phyloP scores from a whole-genome alignment of 2,888 invertebrate genomes.

The Drosophila nr. medialis region DNA sequence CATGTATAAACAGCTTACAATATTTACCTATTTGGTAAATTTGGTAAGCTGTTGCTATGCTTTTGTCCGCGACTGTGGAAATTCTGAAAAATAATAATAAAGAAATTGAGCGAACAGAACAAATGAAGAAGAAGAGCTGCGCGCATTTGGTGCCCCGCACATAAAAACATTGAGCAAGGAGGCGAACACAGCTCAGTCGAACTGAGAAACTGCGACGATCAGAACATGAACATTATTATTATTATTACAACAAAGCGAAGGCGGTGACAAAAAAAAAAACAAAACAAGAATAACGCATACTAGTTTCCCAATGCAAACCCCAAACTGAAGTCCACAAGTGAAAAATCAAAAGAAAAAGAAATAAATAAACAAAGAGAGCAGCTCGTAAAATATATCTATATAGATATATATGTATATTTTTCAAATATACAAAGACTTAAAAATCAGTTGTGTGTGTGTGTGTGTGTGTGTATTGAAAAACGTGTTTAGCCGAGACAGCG shows the following conservation, averaged over 20 bases:
- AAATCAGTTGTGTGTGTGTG: slow-evolving; percentile 7
- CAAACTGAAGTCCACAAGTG: slow-evolving; percentile 52
- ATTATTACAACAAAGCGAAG: slow-evolving; percentile 22
- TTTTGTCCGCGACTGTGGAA: slow-evolving; percentile 38
- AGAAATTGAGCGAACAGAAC: slow-evolving; percentile 66
- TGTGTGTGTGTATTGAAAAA: slow-evolving; percentile 29
- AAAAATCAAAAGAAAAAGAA: slow-evolving; percentile 21
- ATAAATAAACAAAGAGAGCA: slow-evolving; percentile 24
- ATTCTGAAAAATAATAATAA: slow-evolving; percentile 66
- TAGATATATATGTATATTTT: slow-evolving; percentile 15
- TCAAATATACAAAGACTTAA: slow-evolving; percentile 36
- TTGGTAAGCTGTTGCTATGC: slow-evolving; percentile 17
- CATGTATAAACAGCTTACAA: neutral
- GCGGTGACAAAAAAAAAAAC: slow-evolving; percentile 19
- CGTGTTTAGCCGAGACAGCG: slow-evolving; percentile 37
- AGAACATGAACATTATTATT: slow-evolving; percentile 54
- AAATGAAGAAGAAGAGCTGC: slow-evolving; percentile 40
- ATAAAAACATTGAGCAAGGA: slow-evolving; percentile 82
- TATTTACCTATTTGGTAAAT: neutral
- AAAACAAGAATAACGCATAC: slow-evolving; percentile 2
- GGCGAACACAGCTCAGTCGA: slow-evolving; percentile 80
- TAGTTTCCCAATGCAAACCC: slow-evolving; percentile 11
- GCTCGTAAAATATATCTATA: slow-evolving; percentile 30
- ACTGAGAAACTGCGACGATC: slow-evolving; percentile 81
- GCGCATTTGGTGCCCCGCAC: slow-evolving; percentile 64